These are phyloP conservation scores for Nomada ferruginata DNA, from an alignment of 2,888 invertebrate species.

Conservation along the genomic window DNA sequence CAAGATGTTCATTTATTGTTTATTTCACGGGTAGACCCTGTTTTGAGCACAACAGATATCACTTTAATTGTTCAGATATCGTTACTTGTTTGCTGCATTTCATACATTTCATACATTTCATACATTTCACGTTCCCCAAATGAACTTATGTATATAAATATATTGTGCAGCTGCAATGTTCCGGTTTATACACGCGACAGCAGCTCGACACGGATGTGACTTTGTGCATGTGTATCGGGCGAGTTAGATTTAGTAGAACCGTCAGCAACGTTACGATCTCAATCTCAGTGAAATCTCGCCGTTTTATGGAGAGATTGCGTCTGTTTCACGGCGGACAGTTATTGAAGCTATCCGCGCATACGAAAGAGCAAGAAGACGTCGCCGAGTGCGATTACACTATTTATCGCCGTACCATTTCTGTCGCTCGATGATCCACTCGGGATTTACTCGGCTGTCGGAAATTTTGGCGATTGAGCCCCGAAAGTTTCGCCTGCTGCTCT, in stretches of 20 bases:
- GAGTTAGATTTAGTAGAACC: conserved; percentile 21
- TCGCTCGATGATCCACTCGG: conserved; percentile 25
- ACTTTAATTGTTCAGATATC: too few relatives aligned
- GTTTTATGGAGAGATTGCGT: conserved; percentile 71
- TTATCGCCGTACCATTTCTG: conserved; percentile 58
- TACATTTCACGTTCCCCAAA: too few relatives aligned
- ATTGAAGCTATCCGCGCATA: conserved; percentile 69
- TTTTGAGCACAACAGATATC: too few relatives aligned
- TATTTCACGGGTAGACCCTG: too few relatives aligned
- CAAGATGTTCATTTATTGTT: too few relatives aligned
- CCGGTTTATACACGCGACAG: conserved; percentile 45
- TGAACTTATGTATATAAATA: too few relatives aligned
- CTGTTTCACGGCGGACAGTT: conserved; percentile 64
- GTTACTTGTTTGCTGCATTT: too few relatives aligned
- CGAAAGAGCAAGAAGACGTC: conserved; percentile 51
- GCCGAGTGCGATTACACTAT: conserved; percentile 65
- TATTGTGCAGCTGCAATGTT: conserved; percentile 14
- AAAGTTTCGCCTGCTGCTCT: background rate
- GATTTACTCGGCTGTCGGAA: background rate
- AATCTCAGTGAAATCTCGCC: conserved; percentile 75
- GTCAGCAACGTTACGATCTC: conserved; percentile 75
- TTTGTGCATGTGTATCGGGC: conserved; percentile 35
- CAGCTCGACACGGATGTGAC: conserved; percentile 32
- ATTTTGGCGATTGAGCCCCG: background rate
- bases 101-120: too few relatives aligned